Percentiles rank a stretch among this genome's conserved stretches.
phyloP scores from a whole-genome alignment of 2,113 vertebrate genomes.

The Phalacrocorax brasilianus region DNA sequence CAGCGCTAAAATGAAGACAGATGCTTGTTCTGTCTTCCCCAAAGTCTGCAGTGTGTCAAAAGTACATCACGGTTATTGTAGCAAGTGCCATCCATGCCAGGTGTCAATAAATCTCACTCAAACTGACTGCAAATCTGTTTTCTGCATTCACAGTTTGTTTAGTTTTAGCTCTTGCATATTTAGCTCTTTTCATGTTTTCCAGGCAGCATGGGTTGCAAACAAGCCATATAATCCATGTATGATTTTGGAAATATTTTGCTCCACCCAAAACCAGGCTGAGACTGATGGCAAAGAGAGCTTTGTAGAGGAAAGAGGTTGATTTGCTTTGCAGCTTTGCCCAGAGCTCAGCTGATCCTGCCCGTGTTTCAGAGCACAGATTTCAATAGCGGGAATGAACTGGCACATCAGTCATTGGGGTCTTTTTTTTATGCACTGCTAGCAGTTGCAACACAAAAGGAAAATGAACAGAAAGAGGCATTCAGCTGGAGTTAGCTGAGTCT shows the following conservation, averaged over 20 bases:
- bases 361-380: neutral
- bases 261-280: neutral
- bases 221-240: neutral
- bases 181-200: neutral
- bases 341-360: slow-evolving; percentile 9
- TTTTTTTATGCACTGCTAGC: neutral
- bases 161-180: neutral
- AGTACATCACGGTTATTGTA: neutral
- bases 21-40: neutral
- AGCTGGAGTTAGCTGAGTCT: neutral
- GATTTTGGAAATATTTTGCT: neutral
- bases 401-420: neutral
- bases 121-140: neutral
- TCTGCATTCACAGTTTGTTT: neutral
- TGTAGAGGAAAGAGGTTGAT: neutral
- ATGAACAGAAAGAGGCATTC: slow-evolving; percentile 17
- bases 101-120: neutral
- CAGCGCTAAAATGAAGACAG: neutral
- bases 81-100: neutral
- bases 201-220: neutral
- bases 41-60: neutral
- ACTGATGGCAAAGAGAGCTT: neutral
- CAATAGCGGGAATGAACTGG: neutral
- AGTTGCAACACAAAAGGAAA: slow-evolving; percentile 6
- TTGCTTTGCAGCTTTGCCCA: neutral